Conservation (phyloP, 2,888 invertebrate genomes). For the Odontocerum albicorne region DNA sequence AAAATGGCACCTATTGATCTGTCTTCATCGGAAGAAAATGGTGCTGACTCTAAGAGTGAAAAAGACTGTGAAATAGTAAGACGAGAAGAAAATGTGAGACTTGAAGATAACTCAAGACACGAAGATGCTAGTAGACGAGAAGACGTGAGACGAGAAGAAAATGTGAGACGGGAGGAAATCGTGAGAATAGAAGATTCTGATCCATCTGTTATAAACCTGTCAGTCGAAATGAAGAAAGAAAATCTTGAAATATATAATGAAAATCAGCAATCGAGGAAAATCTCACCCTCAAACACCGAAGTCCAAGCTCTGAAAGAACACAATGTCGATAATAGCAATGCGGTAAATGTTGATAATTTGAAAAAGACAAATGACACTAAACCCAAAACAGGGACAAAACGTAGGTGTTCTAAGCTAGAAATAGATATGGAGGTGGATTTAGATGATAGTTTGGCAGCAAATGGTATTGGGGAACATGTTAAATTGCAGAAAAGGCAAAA, state of each 20-base stretch:
- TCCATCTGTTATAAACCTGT: constrained; percentile 17
- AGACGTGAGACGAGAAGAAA: constrained; percentile 34
- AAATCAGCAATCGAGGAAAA: constrained; percentile 28
- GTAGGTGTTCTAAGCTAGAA: constrained; percentile 54
- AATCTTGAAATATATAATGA: neutral
- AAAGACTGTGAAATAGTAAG: constrained; percentile 38
- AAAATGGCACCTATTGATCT: constrained; percentile 49
- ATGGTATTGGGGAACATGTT: constrained; percentile 57
- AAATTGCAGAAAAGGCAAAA: constrained; percentile 59
- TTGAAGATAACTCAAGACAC: constrained; percentile 12
- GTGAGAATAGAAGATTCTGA: neutral
- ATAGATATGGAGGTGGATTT: constrained; percentile 55
- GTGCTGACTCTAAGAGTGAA: constrained; percentile 32
- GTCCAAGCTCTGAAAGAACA: constrained; percentile 52
- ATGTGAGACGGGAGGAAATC: constrained; percentile 42
- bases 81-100: constrained; percentile 2
- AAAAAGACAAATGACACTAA: constrained; percentile 44
- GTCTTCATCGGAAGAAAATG: constrained; percentile 52
- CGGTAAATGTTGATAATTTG: constrained; percentile 38
- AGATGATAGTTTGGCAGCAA: constrained; percentile 52
- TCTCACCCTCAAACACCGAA: constrained; percentile 39
- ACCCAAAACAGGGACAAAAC: constrained; percentile 47
- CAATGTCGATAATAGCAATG: constrained; percentile 39
- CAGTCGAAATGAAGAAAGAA: constrained; percentile 27
- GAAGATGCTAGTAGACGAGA: constrained; percentile 47